Base-by-base conservation (phyloP, 1,140 invertebrate species). In the Drosophila mojavensis region DNA sequence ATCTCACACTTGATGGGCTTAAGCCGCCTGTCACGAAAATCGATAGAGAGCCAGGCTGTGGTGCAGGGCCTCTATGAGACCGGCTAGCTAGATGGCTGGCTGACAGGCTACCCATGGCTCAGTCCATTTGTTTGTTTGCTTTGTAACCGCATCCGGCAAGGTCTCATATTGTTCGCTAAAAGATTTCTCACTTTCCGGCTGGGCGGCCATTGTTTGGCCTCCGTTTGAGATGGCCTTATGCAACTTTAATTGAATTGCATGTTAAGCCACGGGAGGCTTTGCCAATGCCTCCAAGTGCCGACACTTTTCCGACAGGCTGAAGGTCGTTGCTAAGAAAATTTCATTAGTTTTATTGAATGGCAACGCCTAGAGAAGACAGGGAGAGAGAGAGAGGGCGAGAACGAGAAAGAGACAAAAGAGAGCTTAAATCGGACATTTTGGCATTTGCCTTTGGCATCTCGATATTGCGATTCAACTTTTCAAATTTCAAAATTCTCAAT, bases 191-290 rank as follows among this genome's bases (percentile, higher is more conserved):
- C 47, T 65, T 33, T 45, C 41, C 55, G 26, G 33, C 13, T 5
- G 3, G 15, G 48, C 30, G 15, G 41, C 39, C 50, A 61, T 47
- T 47, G 33, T 68, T 54, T 39, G 20, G 13, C 41, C 41, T 67
- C 24, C 63, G 59, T 30, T 48, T 58, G 56, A 61, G 50, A 68
- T 68, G 75, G 79, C 76, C 83, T 88, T 88, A 86, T 86, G 83
- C 83, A 86, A 86, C 79, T 79, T 86, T 86, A 86, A 86, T 86
- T 86, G 83, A 86, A 86, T 86, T 86, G 83, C 83, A 88, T 75
- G 79, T 63, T 71, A 83, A 86, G 83, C 83, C 65, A 56, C 17
- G 53, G 69, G 53, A 69, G 74, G 80, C 66, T 68, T 73, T 67
- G 30, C 6, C 45, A 15, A 33, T 33, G 56, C 61, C 62, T 51